Evolutionary conservation across 2,797 vertebrate species (phyloP), one percentile per base, ranked within the genome.

Genomic region (Sebastolobus altivelis): DNA sequence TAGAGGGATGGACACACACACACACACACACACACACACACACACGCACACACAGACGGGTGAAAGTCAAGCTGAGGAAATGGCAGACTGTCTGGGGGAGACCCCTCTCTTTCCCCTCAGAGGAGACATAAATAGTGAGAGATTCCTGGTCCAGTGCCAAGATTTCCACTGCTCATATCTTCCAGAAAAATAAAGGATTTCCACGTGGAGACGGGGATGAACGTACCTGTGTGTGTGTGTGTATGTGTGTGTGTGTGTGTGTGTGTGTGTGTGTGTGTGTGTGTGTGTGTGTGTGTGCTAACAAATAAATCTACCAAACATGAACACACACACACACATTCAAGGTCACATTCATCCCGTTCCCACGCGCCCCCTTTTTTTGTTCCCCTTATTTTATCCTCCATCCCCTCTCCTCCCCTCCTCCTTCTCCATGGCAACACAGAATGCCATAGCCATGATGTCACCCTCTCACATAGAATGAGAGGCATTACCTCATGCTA

Each of bases 391-490:
- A 4, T 49, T 76, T 80, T 33, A 65, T 60, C 75, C 29, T 1
- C 27, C 43, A 0, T 46, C 29, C 37, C 46, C 55, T 20, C 38
- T 8, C 46, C 22, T 52, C 61, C 20, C 72, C 62, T 55, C 72
- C 81, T 56, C 62, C 61, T 46, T 85, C 74, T 13, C 89, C 87
- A 85, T 79, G 84, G 92, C 67, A 80, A 91, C 88, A 31, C 8
- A 73, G 81, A 87, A 95, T 94, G 89, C 93, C 93, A 94, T 62
- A 71, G 22, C 5, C 1, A 92, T 95, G 94, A 96, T 92, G 93
- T 95, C 95, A 95, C 81, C 87, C 63, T 74, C 65, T 52, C 69
- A 18, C 69, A 84, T 60, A 79, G 25, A 61, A 81, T 20, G 54
- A 71, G 77, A 87, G 65, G 63, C 85, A 93, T 94, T 88, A 95